A percentile compares a stretch with the other conserved stretches of the same genome.
Conservation (phyloP, 1,140 invertebrate species). For the Sinonovacula constricta region DNA sequence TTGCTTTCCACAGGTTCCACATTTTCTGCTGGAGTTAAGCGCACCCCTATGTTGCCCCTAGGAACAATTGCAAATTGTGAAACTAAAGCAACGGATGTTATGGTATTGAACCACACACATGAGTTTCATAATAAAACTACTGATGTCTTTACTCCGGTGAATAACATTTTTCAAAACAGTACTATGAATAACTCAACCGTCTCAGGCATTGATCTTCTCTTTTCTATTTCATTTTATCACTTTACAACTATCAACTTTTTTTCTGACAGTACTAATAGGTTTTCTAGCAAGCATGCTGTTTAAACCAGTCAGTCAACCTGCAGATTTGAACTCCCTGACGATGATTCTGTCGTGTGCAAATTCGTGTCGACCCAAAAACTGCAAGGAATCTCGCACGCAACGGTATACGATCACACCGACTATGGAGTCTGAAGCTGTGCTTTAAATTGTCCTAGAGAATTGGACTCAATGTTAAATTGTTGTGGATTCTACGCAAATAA, state of each 20-base stretch:
- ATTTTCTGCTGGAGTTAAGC: conserved; percentile 5
- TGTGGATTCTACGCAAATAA: too few species aligned
- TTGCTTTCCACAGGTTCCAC: conserved; percentile 23
- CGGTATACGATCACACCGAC: too few species aligned
- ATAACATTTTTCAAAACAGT: neutral
- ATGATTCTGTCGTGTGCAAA: too few species aligned
- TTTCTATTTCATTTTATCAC: neutral
- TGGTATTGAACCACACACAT: neutral
- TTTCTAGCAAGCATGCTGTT: neutral
- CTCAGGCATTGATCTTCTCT: neutral
- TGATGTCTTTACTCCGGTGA: neutral
- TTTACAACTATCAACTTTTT: neutral
- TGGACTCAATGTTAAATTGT: too few species aligned
- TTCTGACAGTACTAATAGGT: neutral
- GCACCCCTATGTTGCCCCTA: conserved; percentile 13
- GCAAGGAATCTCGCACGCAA: too few species aligned
- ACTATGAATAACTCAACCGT: neutral
- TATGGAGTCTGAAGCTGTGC: too few species aligned
- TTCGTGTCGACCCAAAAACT: too few species aligned
- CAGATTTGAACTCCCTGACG: too few species aligned
- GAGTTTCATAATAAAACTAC: neutral
- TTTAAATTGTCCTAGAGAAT: too few species aligned
- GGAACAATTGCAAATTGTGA: conserved; percentile 26
- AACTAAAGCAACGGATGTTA: neutral
- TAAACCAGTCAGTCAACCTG: too few species aligned